Percentiles rank a stretch among this genome's conserved stretches.
Conservation (phyloP, 2,113 vertebrate species). For the Lynx canadensis region DNA sequence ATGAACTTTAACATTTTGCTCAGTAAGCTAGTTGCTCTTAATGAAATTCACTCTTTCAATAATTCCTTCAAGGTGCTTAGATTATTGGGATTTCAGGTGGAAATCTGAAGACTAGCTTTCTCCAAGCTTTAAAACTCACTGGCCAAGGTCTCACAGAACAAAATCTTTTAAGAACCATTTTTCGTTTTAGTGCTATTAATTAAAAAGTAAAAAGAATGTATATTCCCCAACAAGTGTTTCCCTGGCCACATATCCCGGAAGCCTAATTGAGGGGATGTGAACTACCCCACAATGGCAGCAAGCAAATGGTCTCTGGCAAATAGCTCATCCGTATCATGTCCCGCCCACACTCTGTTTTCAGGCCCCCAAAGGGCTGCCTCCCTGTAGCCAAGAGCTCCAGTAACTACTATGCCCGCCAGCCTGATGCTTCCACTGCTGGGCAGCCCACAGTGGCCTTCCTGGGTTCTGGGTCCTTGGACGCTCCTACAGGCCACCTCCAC, state of each 20-base stretch:
- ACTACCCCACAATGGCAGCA: neutral
- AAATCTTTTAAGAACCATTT: neutral
- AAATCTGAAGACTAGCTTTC: neutral
- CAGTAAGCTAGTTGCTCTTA: neutral
- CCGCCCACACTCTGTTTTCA: neutral
- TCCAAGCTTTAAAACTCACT: neutral
- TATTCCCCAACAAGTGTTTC: neutral
- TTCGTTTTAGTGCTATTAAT: neutral
- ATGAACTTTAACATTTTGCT: neutral
- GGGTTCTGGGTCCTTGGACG: neutral
- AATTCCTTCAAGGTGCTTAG: neutral
- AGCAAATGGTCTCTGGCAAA: neutral
- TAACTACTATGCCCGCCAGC: neutral
- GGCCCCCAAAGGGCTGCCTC: neutral
- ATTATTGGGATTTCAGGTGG: neutral
- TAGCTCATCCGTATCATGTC: rapidly evolving
- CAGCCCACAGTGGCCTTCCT: neutral
- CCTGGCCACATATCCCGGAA: neutral
- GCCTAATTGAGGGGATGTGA: neutral
- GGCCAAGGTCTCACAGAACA: neutral
- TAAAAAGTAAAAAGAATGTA: neutral
- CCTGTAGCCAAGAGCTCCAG: neutral
- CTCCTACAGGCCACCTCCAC: neutral
- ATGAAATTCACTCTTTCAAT: neutral
- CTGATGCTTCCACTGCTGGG: neutral